Conservation (phyloP, 2,113 vertebrate species). For the Thomomys bottae region DNA sequence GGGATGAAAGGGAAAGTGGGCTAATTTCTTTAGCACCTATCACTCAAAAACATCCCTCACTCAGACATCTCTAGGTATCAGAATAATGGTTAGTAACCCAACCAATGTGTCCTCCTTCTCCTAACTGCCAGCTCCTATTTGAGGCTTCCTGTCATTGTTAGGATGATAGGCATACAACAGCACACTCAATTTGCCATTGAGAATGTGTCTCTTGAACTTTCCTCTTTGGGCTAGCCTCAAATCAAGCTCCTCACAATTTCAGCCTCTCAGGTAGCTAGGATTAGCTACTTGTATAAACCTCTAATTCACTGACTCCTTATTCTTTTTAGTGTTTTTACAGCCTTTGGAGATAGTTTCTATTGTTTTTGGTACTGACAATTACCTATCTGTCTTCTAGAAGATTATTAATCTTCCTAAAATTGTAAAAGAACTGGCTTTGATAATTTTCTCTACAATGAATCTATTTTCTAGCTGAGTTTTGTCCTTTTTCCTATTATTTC, state of each 20-base stretch:
- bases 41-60: not conserved
- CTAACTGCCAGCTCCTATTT: not conserved
- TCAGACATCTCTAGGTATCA: not conserved
- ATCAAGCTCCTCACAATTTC: too few species aligned
- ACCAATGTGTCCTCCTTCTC: not conserved
- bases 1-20: not conserved
- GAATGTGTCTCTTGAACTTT: too few species aligned
- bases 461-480: conserved; percentile 8
- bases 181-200: too few species aligned
- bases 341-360: not conserved
- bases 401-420: conserved; percentile 11
- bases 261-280: too few species aligned
- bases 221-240: too few species aligned
- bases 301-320: not conserved
- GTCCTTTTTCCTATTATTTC: not conserved
- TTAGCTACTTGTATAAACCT: too few species aligned
- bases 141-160: too few species aligned
- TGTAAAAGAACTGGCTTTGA: not conserved
- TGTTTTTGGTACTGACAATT: not conserved
- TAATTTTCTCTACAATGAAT: not conserved
- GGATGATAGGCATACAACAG: too few species aligned
- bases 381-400: not conserved
- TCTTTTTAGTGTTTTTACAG: not conserved
- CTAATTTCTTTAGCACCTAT: not conserved
- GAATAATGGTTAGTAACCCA: not conserved